Conservation (phyloP, 2,888 invertebrate species). For the Hemithea aestivaria region DNA sequence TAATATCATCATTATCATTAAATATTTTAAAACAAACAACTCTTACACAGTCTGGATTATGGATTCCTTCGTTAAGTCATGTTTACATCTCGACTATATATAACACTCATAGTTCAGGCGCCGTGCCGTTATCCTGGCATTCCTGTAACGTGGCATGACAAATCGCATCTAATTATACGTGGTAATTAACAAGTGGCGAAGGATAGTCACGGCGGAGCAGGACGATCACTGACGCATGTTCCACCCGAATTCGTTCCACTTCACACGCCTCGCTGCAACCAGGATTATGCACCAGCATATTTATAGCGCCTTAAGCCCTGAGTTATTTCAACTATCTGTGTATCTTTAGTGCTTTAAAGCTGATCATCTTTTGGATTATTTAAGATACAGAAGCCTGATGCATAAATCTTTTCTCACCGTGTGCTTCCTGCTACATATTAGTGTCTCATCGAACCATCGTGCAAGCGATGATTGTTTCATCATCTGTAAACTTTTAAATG, state of each 20-base stretch:
- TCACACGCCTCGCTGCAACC: constrained; percentile 44
- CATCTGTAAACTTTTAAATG: too few species aligned
- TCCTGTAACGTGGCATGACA: constrained; percentile 30
- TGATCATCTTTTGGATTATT: constrained; percentile 3
- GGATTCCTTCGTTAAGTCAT: too few species aligned
- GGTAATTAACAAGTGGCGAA: constrained; percentile 48
- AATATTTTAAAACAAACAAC: too few species aligned
- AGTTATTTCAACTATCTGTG: constrained; percentile 38
- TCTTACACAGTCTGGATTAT: too few species aligned
- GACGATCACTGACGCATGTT: constrained; percentile 47
- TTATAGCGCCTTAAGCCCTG: constrained; percentile 42
- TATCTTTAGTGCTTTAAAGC: constrained; percentile 3
- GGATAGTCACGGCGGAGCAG: constrained; percentile 43
- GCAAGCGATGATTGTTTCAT: too few species aligned
- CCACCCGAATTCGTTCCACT: constrained; percentile 44
- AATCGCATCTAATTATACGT: constrained; percentile 51
- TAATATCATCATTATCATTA: too few species aligned
- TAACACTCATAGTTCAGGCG: constrained; percentile 3
- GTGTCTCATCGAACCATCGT: neutral
- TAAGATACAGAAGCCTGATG: constrained; percentile 1
- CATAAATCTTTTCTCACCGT: too few species aligned
- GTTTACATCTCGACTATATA: too few species aligned
- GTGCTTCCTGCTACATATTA: neutral
- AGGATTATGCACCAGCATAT: constrained; percentile 41
- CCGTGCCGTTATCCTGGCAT: constrained; percentile 8